phyloP scores from a whole-genome alignment of 2,888 invertebrate genomes.

The Onthophagus sagittarius region DNA sequence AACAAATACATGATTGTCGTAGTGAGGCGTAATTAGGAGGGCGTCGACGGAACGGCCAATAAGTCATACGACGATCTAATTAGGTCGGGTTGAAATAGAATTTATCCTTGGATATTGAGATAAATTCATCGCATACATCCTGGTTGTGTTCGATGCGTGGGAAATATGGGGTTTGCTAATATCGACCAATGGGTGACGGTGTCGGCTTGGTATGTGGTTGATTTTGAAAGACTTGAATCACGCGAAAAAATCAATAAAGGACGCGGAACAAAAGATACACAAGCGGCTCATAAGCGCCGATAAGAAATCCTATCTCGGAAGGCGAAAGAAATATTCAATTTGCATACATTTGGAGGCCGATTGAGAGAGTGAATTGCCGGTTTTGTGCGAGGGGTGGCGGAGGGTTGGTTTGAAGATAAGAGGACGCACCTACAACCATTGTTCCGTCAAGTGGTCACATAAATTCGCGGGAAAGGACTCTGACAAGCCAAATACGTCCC shows the following conservation, averaged over 20 bases:
- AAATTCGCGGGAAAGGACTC: slow-evolving; percentile 47
- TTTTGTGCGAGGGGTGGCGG: background rate
- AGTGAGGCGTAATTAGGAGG: background rate
- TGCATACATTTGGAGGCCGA: slow-evolving; percentile 10
- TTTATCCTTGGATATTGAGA: background rate
- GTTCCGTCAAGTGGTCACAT: slow-evolving; percentile 47
- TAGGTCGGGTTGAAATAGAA: background rate
- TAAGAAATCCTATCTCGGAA: background rate
- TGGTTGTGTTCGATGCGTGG: background rate
- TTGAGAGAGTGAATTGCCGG: background rate
- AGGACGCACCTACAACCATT: slow-evolving; percentile 16
- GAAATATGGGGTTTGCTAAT: background rate
- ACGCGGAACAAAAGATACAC: background rate
- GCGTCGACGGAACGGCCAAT: background rate
- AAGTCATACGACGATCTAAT: background rate
- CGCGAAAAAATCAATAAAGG: background rate
- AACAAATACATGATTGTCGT: background rate
- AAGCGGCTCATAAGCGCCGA: background rate
- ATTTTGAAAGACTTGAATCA: background rate
- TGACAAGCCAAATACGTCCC: slow-evolving; percentile 48
- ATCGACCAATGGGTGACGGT: background rate
- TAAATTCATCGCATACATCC: background rate
- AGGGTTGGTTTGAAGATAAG: slow-evolving; percentile 1
- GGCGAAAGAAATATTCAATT: slow-evolving; percentile 6
- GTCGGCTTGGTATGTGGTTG: background rate